Evolutionary conservation across 2,113 vertebrate species (phyloP), one percentile per base, ranked within the genome.

Genomic region (Calyptommatus sinebrachiatus): DNA sequence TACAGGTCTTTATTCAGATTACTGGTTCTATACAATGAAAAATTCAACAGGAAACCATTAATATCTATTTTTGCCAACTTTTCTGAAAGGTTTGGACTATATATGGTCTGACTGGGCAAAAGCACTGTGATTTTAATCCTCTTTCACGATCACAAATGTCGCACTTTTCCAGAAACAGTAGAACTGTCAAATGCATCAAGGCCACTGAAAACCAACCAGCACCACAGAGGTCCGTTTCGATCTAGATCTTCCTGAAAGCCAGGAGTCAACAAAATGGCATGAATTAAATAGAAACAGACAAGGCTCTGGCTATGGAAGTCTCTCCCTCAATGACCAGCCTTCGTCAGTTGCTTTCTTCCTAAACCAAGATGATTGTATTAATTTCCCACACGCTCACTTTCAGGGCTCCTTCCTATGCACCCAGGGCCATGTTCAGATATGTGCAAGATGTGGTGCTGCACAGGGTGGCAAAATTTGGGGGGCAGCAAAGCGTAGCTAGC

Each of bases 251-350:
- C 80, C 4, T 1, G 0, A 29, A 78, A 82, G 83, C 4, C 24
- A n/a, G 82, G 71, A 11, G 75, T 8, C 9, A 26, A 48, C 53
- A 21, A 1, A 22, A 83, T 0, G 0, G 1, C 46, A 62, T 74
- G 76, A 85, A 76, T 29, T 45, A 79, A 85, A 87, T 0, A 0
- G 69, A 68, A 81, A 21, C 0, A 35, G 79, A 78, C 0, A 0
- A 35, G 4, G 3, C 14, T 9, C 73, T 50, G 63, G 73, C 79
- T 71, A 74, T 28, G 14, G 71, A 84, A 76, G 80, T 20, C 31
- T 74, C 65, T 72, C 60, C 26, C 62, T 57, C 22, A n/a, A 61
- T 71, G 84, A 9, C 66, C 77, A 78, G 69, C 45, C 28, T 28
- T 26, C 60, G 61, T 65, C 66, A 72, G 69, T 26, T 66, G 63